These are phyloP conservation scores for Camelus dromedarius DNA, from an alignment of 2,113 vertebrate species.

Conservation along the genomic window DNA sequence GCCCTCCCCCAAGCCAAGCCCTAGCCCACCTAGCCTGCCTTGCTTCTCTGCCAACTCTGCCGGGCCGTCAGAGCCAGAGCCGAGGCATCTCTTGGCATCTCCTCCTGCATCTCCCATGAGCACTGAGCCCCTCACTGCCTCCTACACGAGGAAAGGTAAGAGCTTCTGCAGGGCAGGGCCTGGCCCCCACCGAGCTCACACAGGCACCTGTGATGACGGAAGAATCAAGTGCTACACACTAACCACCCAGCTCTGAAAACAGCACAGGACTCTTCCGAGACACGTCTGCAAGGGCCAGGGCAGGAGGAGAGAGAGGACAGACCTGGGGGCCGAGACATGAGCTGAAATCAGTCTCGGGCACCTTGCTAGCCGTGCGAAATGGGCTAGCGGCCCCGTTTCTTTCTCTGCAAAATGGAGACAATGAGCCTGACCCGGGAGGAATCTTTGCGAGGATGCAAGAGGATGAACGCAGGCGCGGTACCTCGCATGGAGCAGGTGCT, in stretches of 20 bases:
- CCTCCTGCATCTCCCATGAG: not conserved
- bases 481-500: not conserved
- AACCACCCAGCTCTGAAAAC: not conserved
- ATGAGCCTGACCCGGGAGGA: not conserved
- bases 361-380: not conserved
- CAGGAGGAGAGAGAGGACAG: not conserved
- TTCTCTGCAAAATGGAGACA: not conserved
- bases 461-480: accelerated
- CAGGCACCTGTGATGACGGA: accelerated
- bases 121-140: accelerated
- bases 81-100: accelerated
- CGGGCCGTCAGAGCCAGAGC: too few species aligned
- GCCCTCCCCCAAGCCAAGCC: not conserved
- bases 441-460: not conserved
- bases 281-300: not conserved
- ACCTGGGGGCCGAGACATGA: accelerated
- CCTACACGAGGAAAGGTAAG: too few species aligned
- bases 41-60: not conserved
- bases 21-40: accelerated
- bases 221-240: accelerated
- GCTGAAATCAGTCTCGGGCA: not conserved
- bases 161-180: not conserved
- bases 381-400: not conserved
- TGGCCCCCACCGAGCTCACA: not conserved
- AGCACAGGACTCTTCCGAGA: not conserved